Evolutionary conservation across 2,888 invertebrate genomes (phyloP), one percentile per base, ranked within the genome.

Genomic region (Cheilosia impressa): DNA sequence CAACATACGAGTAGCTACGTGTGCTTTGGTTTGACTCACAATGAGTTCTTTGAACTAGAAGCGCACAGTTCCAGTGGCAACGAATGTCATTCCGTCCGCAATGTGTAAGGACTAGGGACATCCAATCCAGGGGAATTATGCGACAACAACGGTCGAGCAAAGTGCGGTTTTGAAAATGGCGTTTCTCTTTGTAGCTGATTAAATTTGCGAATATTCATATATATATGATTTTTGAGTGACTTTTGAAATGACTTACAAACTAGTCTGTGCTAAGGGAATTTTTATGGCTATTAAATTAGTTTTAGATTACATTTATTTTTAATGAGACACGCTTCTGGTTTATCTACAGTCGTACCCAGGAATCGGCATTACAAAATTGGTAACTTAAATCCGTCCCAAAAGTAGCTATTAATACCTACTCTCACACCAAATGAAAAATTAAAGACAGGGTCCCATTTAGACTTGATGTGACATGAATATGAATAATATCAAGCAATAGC

Each of bases 121-220:
- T 47, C 76, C 58, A 68, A 76, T 69, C 63, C 47, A n/a, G 38
- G 68, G 31, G 77, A 69, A 78, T 78, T 71, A 69, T 77, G 31
- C 43, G 60, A 53, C 68, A 69, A 68, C 34, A 34, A 43, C 34
- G 50, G 19, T 13, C 13, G 13, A 2, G 62, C 34, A 41, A 62
- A 34, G 62, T 68, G 68, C 24, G 63, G 50, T 53, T 52, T 60
- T 52, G 50, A 45, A 9, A 52, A 43, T 43, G 43, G 27, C 34
- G 43, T 34, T 52, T 10, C 52, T 62, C 50, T 50, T 31, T 47
- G 38, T 22, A 24, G 60, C 45, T 68, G 34, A 76, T 68, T 66
- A 60, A 60, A 68, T 76, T 60, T 52, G 5, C 6, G 22, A 71
- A 62, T 43, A n/a, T n/a, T n/a, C n/a, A n/a, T n/a, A 31, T 22